Evolutionary conservation across 1,140 invertebrate genomes (phyloP), one percentile per base, ranked within the genome.

Genomic region (Dendrolimus kikuchii): DNA sequence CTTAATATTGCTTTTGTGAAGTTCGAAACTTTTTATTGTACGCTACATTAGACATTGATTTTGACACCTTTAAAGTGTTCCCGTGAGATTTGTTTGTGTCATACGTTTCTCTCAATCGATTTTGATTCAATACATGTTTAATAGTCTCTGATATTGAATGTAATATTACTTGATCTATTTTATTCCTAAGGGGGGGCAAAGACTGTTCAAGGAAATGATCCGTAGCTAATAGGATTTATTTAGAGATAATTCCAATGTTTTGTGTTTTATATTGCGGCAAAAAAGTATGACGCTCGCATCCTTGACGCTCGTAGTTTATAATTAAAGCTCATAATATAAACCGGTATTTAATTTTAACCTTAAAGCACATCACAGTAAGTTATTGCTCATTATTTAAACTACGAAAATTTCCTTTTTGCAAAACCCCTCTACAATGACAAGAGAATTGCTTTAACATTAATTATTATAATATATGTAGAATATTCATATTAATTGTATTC

Each of bases 1-100:
- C 52, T 60, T 69, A 66, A 68, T 70, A 69, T 52, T 49, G 62
- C 62, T 63, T 65, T 80, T 81, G 78, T 82, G 63, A 58, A 38
- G 23, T 59, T 62, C 38, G 57, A 68, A 59, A 61, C 57, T 71
- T 63, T 59, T 54, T 57, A 64, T 69, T 64, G 64, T 57, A 72
- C 65, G 77, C 64, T 73, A 81, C 80, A 81, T 85, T 85, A 81
- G 70, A 56, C 46, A 63, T 51, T 57, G 50, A 54, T 77, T 68
- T 81, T 78, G 74, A 81, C 73, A 73, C 62, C 59, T 67, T 61
- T 49, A 5, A 66, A 37, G 48, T 59, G 57, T 69, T 74, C 66
- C 71, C 74, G 58, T 73, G 70, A 66, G 67, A 75, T 66, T 52
- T 66, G 38, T 57, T 36, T 55, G 50, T 49, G 38, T 6, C 42